These are phyloP conservation scores for Calyptomena viridis DNA, from an alignment of 2,113 vertebrate species.

Conservation along the genomic window DNA sequence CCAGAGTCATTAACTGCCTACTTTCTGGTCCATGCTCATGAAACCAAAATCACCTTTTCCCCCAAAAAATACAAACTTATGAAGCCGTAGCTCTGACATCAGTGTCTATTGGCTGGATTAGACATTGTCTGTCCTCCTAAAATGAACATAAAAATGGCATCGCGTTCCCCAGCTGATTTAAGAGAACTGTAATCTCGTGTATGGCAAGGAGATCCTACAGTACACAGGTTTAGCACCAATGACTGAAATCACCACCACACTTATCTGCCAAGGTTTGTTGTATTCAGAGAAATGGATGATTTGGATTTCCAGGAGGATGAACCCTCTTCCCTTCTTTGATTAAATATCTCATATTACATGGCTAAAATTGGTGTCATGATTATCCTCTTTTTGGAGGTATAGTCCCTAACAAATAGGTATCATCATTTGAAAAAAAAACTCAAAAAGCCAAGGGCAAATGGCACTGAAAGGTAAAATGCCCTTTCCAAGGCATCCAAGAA, in stretches of 20 bases:
- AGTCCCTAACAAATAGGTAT: neutral
- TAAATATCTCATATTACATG: neutral
- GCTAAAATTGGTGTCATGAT: neutral
- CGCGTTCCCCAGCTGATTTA: neutral
- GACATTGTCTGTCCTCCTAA: neutral
- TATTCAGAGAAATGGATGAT: neutral
- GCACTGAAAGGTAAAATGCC: neutral
- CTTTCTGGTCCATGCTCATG: neutral
- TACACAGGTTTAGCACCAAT: neutral
- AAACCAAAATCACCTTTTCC: neutral
- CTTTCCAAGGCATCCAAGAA: neutral
- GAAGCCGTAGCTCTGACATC: neutral
- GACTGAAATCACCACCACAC: neutral
- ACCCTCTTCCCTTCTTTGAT: neutral
- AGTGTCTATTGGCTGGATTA: neutral
- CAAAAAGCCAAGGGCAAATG: neutral
- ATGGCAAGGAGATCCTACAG: neutral
- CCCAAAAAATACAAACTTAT: neutral
- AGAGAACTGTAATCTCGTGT: neutral
- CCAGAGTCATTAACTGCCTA: neutral
- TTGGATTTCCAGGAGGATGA: neutral
- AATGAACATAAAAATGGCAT: neutral
- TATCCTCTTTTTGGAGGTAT: neutral
- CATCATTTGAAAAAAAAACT: neutral
- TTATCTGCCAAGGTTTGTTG: neutral